Conservation (phyloP, 1,140 invertebrate species). For the Orchestia grillus region DNA sequence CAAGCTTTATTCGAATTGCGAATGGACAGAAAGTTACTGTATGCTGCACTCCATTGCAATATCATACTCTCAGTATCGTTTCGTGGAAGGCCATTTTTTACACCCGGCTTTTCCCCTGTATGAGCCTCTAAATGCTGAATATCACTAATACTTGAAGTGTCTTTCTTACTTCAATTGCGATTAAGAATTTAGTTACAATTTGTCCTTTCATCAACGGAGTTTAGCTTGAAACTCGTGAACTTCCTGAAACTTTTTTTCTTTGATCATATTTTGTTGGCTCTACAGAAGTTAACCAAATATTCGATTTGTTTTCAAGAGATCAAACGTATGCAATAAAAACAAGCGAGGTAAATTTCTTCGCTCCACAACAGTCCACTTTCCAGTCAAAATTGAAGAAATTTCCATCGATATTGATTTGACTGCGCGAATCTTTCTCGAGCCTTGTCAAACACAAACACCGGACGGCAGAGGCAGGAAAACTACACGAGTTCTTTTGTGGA, state of each 20-base stretch:
- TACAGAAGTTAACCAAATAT: too few species aligned
- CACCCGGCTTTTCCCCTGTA: not conserved
- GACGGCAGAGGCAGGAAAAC: not conserved
- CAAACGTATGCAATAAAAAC: not conserved
- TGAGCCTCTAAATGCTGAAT: not conserved
- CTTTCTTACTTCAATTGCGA: not conserved
- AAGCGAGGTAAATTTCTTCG: not conserved
- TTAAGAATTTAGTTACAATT: not conserved
- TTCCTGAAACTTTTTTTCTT: not conserved
- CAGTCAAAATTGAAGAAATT: not conserved
- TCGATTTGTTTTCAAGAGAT: not conserved
- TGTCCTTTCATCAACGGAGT: not conserved
- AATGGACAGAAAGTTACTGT: not conserved
- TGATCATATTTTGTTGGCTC: not conserved
- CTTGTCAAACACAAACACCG: not conserved
- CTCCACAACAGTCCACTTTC: not conserved
- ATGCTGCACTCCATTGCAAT: not conserved
- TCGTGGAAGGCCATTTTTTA: not conserved
- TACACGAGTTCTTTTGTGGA: not conserved
- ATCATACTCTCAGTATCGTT: not conserved
- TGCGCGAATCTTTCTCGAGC: not conserved
- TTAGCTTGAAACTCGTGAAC: not conserved
- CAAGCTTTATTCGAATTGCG: too few species aligned
- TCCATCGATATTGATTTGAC: not conserved
- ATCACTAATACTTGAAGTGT: not conserved